phyloP scores from a whole-genome alignment of 2,113 vertebrate species.

The Micromys minutus region DNA sequence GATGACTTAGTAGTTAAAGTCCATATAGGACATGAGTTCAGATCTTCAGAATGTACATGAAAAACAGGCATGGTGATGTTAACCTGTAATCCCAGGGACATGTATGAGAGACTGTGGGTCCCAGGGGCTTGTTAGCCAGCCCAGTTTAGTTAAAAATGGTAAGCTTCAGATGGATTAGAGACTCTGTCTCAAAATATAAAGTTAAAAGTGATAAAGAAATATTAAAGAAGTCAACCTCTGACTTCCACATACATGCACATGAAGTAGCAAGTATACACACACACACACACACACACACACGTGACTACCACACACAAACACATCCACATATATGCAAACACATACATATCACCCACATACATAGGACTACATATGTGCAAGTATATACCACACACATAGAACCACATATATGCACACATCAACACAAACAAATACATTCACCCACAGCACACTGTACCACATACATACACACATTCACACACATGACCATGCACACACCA shows the following conservation, averaged over 20 bases:
- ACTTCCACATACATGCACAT: background rate
- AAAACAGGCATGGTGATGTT: background rate
- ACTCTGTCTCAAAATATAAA: background rate
- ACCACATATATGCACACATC: background rate
- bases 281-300: background rate
- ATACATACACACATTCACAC: background rate
- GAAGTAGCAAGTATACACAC: background rate
- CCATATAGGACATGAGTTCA: background rate
- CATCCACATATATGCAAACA: background rate
- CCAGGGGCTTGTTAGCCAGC: background rate
- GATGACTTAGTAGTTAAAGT: background rate
- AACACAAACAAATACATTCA: background rate
- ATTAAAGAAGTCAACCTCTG: background rate
- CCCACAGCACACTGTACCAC: background rate
- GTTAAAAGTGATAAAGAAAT: background rate
- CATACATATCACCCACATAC: background rate
- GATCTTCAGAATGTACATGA: background rate
- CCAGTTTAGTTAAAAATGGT: background rate
- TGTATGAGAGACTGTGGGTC: background rate
- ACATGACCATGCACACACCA: background rate
- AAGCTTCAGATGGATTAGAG: background rate
- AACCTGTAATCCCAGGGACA: background rate
- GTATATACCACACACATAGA: background rate
- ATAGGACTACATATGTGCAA: background rate
- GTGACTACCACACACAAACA: no score